These are phyloP conservation scores for Eupsilia transversa DNA, from an alignment of 2,888 invertebrate species.

Conservation along the genomic window DNA sequence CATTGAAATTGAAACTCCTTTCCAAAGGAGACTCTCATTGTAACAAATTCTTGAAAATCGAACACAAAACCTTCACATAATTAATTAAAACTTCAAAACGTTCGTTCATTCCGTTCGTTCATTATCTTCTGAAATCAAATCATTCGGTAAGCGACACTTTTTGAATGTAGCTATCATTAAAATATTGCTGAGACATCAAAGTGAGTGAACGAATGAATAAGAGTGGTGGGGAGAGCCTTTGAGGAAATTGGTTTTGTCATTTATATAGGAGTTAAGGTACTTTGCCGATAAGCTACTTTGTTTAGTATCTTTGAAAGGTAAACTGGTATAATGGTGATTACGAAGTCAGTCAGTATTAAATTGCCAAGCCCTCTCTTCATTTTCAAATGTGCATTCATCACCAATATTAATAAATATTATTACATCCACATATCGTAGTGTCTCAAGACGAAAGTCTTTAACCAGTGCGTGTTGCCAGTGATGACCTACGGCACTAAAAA, in stretches of 20 bases:
- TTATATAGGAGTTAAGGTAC: constrained; percentile 31
- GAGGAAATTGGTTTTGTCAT: constrained; percentile 53
- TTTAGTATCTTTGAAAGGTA: constrained; percentile 39
- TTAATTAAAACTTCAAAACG: constrained; percentile 65
- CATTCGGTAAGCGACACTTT: constrained; percentile 74
- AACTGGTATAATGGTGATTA: constrained; percentile 13
- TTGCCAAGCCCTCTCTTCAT: not conserved
- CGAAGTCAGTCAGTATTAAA: constrained; percentile 1
- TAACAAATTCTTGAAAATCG: constrained; percentile 52
- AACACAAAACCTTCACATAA: constrained; percentile 56
- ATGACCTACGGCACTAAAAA: too few relatives aligned
- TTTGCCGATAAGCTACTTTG: constrained; percentile 45
- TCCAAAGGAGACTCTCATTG: constrained; percentile 51
- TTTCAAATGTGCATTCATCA: not conserved
- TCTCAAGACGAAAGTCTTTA: too few relatives aligned
- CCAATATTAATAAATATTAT: not conserved
- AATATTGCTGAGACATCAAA: constrained; percentile 77
- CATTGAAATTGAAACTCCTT: constrained; percentile 49
- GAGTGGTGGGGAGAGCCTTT: constrained; percentile 42
- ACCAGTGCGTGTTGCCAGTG: too few relatives aligned
- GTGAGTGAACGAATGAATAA: constrained; percentile 71
- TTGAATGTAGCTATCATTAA: constrained; percentile 80
- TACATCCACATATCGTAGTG: not conserved
- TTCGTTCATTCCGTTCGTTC: constrained; percentile 67
- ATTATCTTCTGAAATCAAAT: constrained; percentile 77